Evolutionary conservation across 2,888 invertebrate species (phyloP).

Genomic region (Sinopyrophorus schimmeli): DNA sequence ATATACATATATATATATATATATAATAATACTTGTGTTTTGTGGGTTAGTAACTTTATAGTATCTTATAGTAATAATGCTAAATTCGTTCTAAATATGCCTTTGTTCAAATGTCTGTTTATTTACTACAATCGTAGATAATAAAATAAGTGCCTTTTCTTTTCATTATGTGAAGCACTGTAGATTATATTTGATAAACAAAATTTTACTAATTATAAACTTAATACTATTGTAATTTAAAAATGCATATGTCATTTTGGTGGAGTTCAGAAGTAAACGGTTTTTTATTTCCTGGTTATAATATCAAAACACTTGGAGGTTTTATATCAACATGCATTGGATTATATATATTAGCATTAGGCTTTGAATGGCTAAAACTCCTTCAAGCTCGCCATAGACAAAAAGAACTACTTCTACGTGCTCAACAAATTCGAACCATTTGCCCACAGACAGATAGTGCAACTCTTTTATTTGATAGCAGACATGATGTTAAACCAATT

Average conservation of each 20-base stretch:
- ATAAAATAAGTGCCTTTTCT: no score
- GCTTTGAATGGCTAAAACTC: constrained; percentile 64
- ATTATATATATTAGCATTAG: constrained; percentile 61
- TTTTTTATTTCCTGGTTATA: constrained; percentile 67
- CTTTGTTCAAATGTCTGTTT: no score
- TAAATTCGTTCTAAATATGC: no score
- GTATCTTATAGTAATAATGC: no score
- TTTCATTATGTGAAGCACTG: no score
- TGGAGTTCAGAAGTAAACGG: constrained; percentile 65
- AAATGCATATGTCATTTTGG: constrained; percentile 71
- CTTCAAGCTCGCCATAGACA: constrained; percentile 56
- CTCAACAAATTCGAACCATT: constrained; percentile 48
- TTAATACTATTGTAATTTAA: constrained; percentile 13
- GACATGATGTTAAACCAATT: constrained; percentile 40
- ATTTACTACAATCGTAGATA: no score
- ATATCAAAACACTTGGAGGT: constrained; percentile 58
- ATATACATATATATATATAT: no score
- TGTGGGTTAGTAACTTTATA: no score
- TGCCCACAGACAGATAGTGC: constrained; percentile 55
- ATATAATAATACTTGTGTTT: no score
- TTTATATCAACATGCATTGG: constrained; percentile 64
- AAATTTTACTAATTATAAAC: neutral
- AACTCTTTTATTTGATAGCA: constrained; percentile 50
- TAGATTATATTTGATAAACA: neutral
- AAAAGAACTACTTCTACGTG: constrained; percentile 48